A percentile compares a stretch with the other conserved stretches of the same genome.
phyloP scores from a whole-genome alignment of 2,888 invertebrate genomes.

The Drepanosiphum platanoidis region DNA sequence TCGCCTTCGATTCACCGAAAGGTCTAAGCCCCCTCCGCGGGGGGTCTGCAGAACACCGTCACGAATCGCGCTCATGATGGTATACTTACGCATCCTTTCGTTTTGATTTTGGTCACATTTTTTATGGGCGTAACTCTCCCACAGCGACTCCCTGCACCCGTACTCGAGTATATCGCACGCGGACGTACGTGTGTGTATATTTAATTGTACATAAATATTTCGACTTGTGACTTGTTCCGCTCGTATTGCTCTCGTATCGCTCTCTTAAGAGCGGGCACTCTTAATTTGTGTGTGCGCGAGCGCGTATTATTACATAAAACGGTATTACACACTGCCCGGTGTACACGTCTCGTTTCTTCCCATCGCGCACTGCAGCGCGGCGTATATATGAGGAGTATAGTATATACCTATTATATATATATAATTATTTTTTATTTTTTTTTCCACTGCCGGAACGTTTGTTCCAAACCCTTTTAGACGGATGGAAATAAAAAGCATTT shows the following conservation, averaged over 20 bases:
- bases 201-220: background rate
- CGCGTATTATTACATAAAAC: background rate
- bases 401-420: background rate
- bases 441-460: slow-evolving; percentile 2
- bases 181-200: background rate
- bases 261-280: background rate
- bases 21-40: no score
- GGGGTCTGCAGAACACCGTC: no score
- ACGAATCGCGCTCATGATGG: no score
- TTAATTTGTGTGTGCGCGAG: background rate
- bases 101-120: no score
- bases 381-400: background rate
- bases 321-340: background rate
- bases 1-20: no score
- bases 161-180: background rate
- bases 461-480: slow-evolving; percentile 33
- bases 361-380: background rate
- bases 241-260: no score
- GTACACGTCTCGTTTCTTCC: slow-evolving; percentile 21
- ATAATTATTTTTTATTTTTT: background rate
- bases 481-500: slow-evolving; percentile 33
- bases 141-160: background rate
- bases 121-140: no score
- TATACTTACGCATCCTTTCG: no score
- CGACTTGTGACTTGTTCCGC: no score